Base-by-base conservation (phyloP, 30 jellyfish, hydroid and myxozoan species). In the Cassiopea xamachana region DNA sequence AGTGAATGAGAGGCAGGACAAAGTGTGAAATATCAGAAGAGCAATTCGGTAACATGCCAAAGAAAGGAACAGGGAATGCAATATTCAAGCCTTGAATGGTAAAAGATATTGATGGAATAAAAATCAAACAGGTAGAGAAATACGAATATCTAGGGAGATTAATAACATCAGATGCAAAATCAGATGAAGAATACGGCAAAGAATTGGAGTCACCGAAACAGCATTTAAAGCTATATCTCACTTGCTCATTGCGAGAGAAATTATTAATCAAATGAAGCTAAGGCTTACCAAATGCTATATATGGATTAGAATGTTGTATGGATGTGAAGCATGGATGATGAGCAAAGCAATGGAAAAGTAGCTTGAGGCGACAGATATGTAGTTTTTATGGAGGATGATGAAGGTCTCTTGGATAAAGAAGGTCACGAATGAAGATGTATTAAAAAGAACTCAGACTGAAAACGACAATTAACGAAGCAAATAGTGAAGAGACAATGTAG, bases 381-480 rank as follows among this genome's bases (percentile, higher is more conserved):
- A 75, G 75, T 48, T 69, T 69, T 69, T 68, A 50, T 69, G 75
- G 83, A 83, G 84, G 84, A 50, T 86, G 89, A 59, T 46, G 77
- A 80, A 68, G 70, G 44, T 59, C 80, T 59, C 88, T 7, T 68
- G 84, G 84, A 18, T 86, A 86, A 48, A 71, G 92, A 86, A 51
- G 87, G 80, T 86, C 15, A 86, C 93, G 7, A 73, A 50, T 76
- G 81, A 86, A 1, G 47, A 86, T 60, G 81, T 61, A 75, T 13
- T 73, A 72, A 75, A 78, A 73, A 86, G 81, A 49, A 88, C 93
- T 69, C 81, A 86, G 87, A 85, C 81, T 73, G 88, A 49, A 72
- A 73, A n/a, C n/a, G 81, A 86, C 88, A 86, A 74, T 75, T 59
- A 60, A 75, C 62, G 80, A 81, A 60, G 80, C 89, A 61, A 61